These are phyloP conservation scores for Disparrhopalites patrizii DNA, from an alignment of 2,888 invertebrate genomes.

Conservation along the genomic window DNA sequence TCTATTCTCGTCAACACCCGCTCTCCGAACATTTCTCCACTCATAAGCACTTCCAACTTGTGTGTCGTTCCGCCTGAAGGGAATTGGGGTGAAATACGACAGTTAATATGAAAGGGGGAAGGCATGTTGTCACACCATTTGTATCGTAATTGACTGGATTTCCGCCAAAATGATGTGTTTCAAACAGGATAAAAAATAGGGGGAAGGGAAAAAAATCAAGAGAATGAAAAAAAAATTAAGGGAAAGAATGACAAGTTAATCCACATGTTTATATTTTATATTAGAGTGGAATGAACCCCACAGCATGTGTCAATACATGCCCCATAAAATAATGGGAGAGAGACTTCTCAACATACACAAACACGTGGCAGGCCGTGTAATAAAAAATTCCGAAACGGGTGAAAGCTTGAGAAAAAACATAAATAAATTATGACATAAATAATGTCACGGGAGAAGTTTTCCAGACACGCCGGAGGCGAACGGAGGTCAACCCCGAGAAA, in stretches of 20 bases:
- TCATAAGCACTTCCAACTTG: too few relatives aligned
- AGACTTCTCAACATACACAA: neutral
- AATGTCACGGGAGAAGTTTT: too few relatives aligned
- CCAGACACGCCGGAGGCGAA: too few relatives aligned
- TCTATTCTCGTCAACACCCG: neutral
- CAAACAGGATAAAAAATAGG: neutral
- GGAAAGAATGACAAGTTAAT: too few relatives aligned
- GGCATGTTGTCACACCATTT: neutral
- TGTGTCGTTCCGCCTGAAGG: too few relatives aligned
- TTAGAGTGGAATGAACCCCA: neutral
- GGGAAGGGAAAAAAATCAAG: neutral
- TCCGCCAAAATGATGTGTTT: neutral
- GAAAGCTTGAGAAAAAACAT: too few relatives aligned
- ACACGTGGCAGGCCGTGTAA: neutral
- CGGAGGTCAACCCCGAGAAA: too few relatives aligned
- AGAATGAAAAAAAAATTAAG: too few relatives aligned
- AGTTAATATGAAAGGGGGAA: too few relatives aligned
- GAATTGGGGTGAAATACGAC: too few relatives aligned
- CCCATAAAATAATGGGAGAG: conserved; percentile 3
- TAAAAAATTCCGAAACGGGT: neutral
- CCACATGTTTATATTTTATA: neutral
- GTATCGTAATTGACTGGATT: neutral
- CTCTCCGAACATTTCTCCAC: neutral
- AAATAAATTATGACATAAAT: too few relatives aligned
- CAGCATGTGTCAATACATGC: neutral